Base-by-base conservation (phyloP, 1,140 invertebrate species). In the Augochlora pura region DNA sequence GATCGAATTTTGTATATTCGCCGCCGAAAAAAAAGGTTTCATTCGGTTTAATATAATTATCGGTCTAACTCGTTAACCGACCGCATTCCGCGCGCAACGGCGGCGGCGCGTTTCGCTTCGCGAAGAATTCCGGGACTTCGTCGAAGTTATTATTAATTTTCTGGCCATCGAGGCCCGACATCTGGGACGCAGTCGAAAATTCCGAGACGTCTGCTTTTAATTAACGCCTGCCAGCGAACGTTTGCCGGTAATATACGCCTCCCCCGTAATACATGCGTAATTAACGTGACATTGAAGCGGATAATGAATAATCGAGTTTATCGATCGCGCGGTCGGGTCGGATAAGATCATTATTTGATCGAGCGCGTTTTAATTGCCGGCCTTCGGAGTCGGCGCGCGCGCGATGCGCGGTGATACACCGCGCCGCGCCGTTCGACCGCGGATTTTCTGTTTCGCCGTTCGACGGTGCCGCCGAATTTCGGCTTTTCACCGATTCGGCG, bases 121-220 rank as follows among this genome's bases (percentile, higher is more conserved):
- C 67, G 60, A 84, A 80, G 82, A 87, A 87, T 87, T 78, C 66
- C 71, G 74, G 74, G 65, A 87, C 71, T 83, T 83, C 42, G 72
- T 60, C 46, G 59, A 87, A 87, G 83, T 87, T 87, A 87, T 87
- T 87, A 87, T 87, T 87, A 88, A 87, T 87, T 86, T 71, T 75
- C 73, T 80, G 64, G 77, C 78, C 82, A 88, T 87, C 84, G 79
- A 27, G 68, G 32, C 76, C 59, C 77, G 54, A 87, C 86, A 88
- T 80, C 83, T 88, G 86, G 86, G 75, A 68, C 79, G 64, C 60
- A 69, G 23, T 77, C 74, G 54, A 72, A 86, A 84, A 87, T 87
- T 87, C 71, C 85, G 60, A 71, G 75, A 84, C 62, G 84, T 81
- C 82, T 78, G 86, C 81, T 78, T 88, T 88, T 88, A 88, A 88